Conservation (phyloP, 2,113 vertebrate species). For the Bos indicus region DNA sequence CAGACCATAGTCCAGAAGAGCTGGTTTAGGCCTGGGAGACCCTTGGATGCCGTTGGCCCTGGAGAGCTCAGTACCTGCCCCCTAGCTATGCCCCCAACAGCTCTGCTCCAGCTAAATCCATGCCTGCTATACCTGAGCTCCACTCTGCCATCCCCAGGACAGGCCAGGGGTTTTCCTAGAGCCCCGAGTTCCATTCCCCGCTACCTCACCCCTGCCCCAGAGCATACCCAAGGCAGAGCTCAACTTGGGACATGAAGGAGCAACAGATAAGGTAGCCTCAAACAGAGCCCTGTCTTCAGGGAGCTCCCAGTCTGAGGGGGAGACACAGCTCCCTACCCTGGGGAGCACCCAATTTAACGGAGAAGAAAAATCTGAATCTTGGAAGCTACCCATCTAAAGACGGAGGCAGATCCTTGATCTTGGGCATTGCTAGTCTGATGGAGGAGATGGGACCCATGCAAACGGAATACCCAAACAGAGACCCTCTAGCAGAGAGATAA, state of each 20-base stretch:
- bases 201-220: neutral
- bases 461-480: neutral
- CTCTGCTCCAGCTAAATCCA: neutral
- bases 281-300: neutral
- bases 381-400: neutral
- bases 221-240: neutral
- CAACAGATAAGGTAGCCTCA: neutral
- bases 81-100: neutral
- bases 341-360: neutral
- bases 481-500: neutral
- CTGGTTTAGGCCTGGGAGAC: neutral
- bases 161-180: neutral
- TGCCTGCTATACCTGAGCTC: neutral
- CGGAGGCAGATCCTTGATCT: neutral
- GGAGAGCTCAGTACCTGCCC: neutral
- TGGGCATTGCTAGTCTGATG: neutral
- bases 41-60: neutral
- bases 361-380: neutral
- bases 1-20: neutral
- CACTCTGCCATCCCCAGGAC: neutral
- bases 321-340: neutral
- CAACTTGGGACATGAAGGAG: neutral
- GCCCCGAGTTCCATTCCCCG: accelerated
- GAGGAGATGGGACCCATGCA: neutral
- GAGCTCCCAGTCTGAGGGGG: neutral